These are phyloP conservation scores for Perognathus longimembris DNA, from an alignment of 2,113 vertebrate species.

Conservation along the genomic window DNA sequence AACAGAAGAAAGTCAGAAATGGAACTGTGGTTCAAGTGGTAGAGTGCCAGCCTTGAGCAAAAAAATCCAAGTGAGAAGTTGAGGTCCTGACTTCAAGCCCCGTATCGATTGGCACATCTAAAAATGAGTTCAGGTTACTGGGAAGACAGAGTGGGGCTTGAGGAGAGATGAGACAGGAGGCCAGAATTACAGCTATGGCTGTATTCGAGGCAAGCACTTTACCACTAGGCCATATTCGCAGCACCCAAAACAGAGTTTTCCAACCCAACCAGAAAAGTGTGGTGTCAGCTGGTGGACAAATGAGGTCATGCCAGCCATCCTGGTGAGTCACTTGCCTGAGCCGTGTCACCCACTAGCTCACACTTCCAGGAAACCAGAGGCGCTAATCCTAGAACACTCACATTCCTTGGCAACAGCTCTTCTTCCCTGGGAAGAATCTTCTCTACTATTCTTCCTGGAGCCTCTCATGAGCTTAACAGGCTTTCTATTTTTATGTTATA, in stretches of 20 bases:
- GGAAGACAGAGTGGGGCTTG: not conserved
- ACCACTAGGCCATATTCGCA: too few relatives aligned
- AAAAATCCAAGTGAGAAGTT: too few relatives aligned
- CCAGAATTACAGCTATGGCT: too few relatives aligned
- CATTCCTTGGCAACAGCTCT: not conserved
- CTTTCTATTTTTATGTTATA: not conserved
- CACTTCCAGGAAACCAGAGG: not conserved
- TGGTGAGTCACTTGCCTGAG: conserved; percentile 28
- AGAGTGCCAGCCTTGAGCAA: too few relatives aligned
- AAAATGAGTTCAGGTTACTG: not conserved
- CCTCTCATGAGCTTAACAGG: not conserved
- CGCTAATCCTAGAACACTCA: conserved; percentile 4
- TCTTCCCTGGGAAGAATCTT: not conserved
- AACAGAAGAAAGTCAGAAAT: too few relatives aligned
- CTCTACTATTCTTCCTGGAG: not conserved
- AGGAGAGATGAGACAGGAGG: too few relatives aligned
- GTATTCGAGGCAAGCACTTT: too few relatives aligned
- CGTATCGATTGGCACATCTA: too few relatives aligned
- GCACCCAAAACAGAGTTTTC: not conserved
- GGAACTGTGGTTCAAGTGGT: too few relatives aligned
- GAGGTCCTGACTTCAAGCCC: not conserved
- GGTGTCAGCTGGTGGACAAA: not conserved
- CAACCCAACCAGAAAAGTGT: not conserved
- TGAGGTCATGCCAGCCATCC: not conserved
- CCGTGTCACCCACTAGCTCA: conserved; percentile 37